phyloP scores from a whole-genome alignment of 2,888 invertebrate genomes.

The Meta bourneti region DNA sequence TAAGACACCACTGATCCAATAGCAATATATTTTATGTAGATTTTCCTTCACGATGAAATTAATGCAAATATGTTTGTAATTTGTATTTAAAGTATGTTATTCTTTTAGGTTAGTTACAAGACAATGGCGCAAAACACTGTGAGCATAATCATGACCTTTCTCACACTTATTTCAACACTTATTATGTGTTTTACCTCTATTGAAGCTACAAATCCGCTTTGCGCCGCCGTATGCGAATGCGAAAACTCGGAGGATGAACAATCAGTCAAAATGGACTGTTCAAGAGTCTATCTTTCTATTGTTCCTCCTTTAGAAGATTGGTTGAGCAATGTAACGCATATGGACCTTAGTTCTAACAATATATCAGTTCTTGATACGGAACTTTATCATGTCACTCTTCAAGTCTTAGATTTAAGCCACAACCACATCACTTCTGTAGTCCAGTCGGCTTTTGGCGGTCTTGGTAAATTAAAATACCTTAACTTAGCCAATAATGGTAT shows the following conservation, averaged over 20 bases:
- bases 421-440: constrained; percentile 40
- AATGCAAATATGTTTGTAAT: too few relatives aligned
- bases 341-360: constrained; percentile 70
- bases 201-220: constrained; percentile 6
- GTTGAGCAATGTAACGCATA: constrained; percentile 58
- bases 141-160: constrained; percentile 55
- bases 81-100: background rate
- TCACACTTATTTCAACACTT: background rate
- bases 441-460: constrained; percentile 60
- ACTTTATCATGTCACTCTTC: constrained; percentile 29
- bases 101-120: background rate
- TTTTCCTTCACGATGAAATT: background rate
- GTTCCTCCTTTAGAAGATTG: constrained; percentile 60
- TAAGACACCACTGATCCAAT: background rate
- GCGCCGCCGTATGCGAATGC: constrained; percentile 55
- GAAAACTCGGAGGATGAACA: constrained; percentile 24
- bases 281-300: constrained; percentile 36
- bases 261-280: constrained; percentile 49
- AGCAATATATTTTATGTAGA: background rate
- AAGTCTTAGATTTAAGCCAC: constrained; percentile 65
- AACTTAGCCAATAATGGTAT: constrained; percentile 63
- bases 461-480: constrained; percentile 50
- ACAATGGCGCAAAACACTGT: background rate
- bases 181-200: background rate
- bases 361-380: constrained; percentile 41